Percentiles rank a stretch among this genome's conserved stretches.
Conservation (phyloP, 2,113 vertebrate genomes). For the Pteronura brasiliensis region DNA sequence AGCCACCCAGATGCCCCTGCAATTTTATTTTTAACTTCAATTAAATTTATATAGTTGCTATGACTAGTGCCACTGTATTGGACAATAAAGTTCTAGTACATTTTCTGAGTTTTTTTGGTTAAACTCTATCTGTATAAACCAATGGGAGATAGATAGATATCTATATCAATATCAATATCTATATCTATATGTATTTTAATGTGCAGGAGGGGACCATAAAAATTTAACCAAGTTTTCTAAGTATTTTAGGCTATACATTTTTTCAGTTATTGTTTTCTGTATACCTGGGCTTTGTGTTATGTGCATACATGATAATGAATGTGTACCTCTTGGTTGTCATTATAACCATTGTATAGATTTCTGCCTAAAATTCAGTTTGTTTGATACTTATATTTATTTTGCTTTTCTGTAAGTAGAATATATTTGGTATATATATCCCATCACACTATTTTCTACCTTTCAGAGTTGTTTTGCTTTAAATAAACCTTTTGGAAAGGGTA, state of each 20-base stretch:
- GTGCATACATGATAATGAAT: not conserved
- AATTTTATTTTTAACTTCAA: conserved; percentile 3
- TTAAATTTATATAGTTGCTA: not conserved
- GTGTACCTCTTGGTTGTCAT: not conserved
- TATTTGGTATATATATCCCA: not conserved
- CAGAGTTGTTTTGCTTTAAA: not conserved
- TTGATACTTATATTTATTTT: not conserved
- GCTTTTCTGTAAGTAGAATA: not conserved
- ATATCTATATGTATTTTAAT: not conserved
- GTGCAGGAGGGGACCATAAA: not conserved
- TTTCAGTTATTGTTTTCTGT: not conserved
- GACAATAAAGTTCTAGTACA: not conserved
- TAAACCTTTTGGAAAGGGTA: not conserved
- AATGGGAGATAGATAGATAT: not conserved
- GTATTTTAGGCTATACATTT: not conserved
- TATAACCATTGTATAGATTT: not conserved
- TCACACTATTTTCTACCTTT: not conserved
- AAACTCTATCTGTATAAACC: not conserved
- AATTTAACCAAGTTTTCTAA: not conserved
- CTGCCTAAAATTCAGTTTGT: not conserved
- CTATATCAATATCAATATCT: not conserved
- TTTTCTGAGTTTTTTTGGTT: not conserved
- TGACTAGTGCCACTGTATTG: not conserved
- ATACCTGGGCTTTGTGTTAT: not conserved
- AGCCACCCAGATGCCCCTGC: not conserved